Evolutionary conservation across 2,888 invertebrate genomes (phyloP), one percentile per base, ranked within the genome.

Genomic region (Tyria jacobaeae): DNA sequence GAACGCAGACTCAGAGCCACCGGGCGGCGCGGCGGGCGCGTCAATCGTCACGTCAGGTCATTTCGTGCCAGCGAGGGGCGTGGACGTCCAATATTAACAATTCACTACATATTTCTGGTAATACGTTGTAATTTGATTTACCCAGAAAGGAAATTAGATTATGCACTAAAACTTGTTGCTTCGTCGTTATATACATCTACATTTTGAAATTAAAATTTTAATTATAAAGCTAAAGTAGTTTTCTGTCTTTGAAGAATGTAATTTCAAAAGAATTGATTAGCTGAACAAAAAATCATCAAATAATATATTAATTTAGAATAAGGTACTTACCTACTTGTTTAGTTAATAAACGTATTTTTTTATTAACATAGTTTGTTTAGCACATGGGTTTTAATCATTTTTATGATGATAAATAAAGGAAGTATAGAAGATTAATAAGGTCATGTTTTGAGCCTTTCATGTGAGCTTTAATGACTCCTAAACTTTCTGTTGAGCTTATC

Each of bases 1-100:
- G 57, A 61, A 64, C 62, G 58, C 34, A 44, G 39, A 57, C 35
- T 39, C 49, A 60, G 49, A 70, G 65, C 72, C 73, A 72, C 44
- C 55, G 57, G 54, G 21, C 34, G 51, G 17, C 35, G 35, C 35
- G 51, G 31, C 51, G 34, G 17, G 35, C 37, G 52, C 76, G 67
- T 73, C 70, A 65, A 31, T 47, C 58, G 41, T 62, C 62, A 61
- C 58, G 54, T 57, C 61, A 60, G 39, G 49, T 25, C 49, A 56
- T 66, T 61, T 50, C 62, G 62, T 72, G 76, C 62, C 70, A 70
- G 64, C 49, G 44, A n/a, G n/a, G 60, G 58, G 63, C 27, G 66
- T 66, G 62, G 49, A 27, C 48, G 24, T 14, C 50, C 51, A 58
- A 50, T 65, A 60, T 55, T 44, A 54, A 51, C 59, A 35, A 66